Evolutionary conservation across 2,888 invertebrate genomes (phyloP).

Genomic region (Phortica magna): DNA sequence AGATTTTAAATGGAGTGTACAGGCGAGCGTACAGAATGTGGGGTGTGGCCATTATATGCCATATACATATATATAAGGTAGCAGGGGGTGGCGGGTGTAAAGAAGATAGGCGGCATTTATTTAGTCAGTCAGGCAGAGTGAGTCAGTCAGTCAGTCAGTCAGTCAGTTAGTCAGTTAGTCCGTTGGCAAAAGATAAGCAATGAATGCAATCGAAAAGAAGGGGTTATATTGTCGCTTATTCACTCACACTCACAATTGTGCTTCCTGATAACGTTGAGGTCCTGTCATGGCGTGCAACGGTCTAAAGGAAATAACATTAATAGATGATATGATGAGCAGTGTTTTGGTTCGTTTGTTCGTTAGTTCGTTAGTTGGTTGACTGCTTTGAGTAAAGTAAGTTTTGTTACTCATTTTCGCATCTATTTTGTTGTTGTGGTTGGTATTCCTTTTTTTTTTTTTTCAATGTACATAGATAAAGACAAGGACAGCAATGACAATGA

Average conservation of each 20-base stretch:
- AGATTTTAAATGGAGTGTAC: constrained; percentile 77
- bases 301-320: neutral
- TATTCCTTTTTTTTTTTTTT: neutral
- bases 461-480: constrained; percentile 49
- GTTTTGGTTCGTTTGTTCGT: constrained; percentile 1
- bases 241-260: too few species aligned
- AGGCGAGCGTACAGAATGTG: constrained; percentile 30
- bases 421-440: neutral
- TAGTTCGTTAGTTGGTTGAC: neutral
- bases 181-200: constrained; percentile 58
- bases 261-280: neutral
- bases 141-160: neutral
- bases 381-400: neutral
- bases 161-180: constrained; percentile 39
- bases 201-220: constrained; percentile 28
- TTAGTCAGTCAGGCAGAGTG: neutral
- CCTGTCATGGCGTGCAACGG: neutral
- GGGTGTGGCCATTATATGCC: constrained; percentile 9
- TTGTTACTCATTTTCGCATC: constrained; percentile 21
- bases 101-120: neutral
- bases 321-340: neutral
- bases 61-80: neutral
- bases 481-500: constrained; percentile 48
- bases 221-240: constrained; percentile 7
- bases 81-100: neutral